Percentiles rank a stretch among this genome's conserved stretches.
phyloP scores from a whole-genome alignment of 1,140 invertebrate genomes.

The Linepithema humile region DNA sequence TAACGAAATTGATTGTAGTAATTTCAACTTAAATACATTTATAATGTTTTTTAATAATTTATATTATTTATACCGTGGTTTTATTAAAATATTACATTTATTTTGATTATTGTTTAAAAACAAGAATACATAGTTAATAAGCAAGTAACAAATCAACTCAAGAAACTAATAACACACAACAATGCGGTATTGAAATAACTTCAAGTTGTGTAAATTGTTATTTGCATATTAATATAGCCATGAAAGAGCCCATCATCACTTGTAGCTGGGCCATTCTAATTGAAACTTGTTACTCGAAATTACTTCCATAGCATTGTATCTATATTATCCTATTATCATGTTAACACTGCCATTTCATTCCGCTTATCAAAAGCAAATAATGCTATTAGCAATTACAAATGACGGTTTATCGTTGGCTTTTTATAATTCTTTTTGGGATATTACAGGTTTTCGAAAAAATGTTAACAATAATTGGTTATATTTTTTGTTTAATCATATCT shows the following conservation, averaged over 20 bases:
- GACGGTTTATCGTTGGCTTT: background rate
- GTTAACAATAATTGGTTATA: background rate
- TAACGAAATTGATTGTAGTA: background rate
- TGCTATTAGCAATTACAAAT: slow-evolving; percentile 13
- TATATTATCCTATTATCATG: slow-evolving; percentile 61
- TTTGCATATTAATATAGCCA: slow-evolving; percentile 56
- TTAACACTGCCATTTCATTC: slow-evolving; percentile 54
- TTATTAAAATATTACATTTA: background rate
- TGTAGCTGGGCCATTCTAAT: slow-evolving; percentile 54
- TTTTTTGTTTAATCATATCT: background rate
- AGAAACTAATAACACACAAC: background rate
- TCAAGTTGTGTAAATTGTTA: slow-evolving; percentile 23
- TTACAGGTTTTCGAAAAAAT: background rate
- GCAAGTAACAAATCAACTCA: background rate
- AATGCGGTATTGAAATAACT: slow-evolving; percentile 30
- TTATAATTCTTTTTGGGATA: background rate
- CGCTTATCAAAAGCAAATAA: slow-evolving; percentile 39
- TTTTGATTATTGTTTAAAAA: background rate
- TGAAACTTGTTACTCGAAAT: slow-evolving; percentile 68
- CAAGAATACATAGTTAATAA: background rate
- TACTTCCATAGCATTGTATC: slow-evolving; percentile 49
- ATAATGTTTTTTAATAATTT: background rate
- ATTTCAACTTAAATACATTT: background rate
- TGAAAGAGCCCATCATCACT: slow-evolving; percentile 48
- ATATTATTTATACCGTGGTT: background rate